Percentiles rank a stretch among this genome's conserved stretches.
phyloP scores from a whole-genome alignment of 1,140 invertebrate genomes.

The Sycobia sp. region DNA sequence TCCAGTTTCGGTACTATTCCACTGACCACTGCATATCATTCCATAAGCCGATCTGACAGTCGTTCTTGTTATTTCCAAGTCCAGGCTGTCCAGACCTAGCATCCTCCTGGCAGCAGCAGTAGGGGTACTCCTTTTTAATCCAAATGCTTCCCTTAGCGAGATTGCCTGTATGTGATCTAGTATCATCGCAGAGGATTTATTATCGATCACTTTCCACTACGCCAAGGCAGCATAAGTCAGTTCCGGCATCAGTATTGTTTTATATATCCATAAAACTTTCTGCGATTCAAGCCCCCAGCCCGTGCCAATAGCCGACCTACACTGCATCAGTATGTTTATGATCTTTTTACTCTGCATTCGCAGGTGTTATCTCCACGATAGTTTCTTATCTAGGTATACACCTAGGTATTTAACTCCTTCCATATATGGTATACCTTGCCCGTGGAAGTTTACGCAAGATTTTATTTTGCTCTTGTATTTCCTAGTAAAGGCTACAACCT shows the following conservation, averaged over 20 bases:
- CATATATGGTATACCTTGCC: neutral
- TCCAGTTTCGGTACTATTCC: no score
- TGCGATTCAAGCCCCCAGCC: neutral
- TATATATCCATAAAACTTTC: neutral
- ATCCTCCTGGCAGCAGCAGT: no score
- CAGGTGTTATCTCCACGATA: neutral
- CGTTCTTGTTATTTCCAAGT: no score
- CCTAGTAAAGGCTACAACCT: slow-evolving; percentile 14
- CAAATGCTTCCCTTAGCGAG: no score
- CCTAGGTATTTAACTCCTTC: slow-evolving; percentile 3
- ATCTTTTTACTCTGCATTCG: neutral
- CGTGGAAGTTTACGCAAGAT: neutral
- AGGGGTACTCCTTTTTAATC: no score
- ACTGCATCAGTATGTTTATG: slow-evolving; percentile 1
- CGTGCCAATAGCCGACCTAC: neutral
- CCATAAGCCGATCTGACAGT: no score
- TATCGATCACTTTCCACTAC: no score
- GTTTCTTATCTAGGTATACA: slow-evolving; percentile 2
- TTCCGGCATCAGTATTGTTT: neutral
- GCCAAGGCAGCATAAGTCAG: no score
- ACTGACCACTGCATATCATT: no score
- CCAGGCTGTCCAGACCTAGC: no score
- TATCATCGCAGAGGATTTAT: no score
- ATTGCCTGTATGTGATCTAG: no score
- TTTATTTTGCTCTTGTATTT: slow-evolving; percentile 15